Evolutionary conservation across 2,113 vertebrate genomes (phyloP).

Genomic region (Abramis brama): DNA sequence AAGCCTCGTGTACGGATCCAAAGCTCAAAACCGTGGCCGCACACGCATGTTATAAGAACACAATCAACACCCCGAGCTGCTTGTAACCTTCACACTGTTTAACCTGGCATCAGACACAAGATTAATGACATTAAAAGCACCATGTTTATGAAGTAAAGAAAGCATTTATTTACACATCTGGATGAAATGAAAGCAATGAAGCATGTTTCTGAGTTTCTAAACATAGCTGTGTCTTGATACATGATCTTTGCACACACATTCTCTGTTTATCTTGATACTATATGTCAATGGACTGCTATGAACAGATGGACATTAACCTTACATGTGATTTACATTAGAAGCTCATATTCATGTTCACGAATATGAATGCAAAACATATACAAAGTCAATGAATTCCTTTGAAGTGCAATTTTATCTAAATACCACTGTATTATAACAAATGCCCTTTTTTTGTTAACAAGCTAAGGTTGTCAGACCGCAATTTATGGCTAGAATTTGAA

Average conservation of each 20-base stretch:
- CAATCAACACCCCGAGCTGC: slow-evolving; percentile 24
- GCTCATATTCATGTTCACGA: neutral
- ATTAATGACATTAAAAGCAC: slow-evolving; percentile 42
- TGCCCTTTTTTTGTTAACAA: slow-evolving; percentile 17
- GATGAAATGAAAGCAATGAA: neutral
- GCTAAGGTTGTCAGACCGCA: slow-evolving; percentile 26
- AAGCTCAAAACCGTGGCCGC: neutral
- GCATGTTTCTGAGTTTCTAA: neutral
- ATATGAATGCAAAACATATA: neutral
- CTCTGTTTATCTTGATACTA: slow-evolving; percentile 12
- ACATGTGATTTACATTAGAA: slow-evolving; percentile 17
- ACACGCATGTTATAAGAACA: slow-evolving; percentile 22
- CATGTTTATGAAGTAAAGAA: slow-evolving; percentile 9
- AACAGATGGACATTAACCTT: slow-evolving; percentile 13
- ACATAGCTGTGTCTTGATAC: slow-evolving; percentile 17
- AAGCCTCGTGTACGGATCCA: neutral
- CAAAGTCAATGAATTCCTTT: slow-evolving; percentile 25
- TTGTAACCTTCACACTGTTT: slow-evolving; percentile 11
- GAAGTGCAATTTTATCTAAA: slow-evolving; percentile 39
- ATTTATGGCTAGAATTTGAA: slow-evolving; percentile 59
- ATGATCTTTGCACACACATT: neutral
- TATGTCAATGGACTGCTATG: neutral
- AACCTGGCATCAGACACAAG: slow-evolving; percentile 21
- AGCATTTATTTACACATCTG: slow-evolving; percentile 34
- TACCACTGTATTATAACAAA: slow-evolving; percentile 10